Percentiles rank a stretch among this genome's conserved stretches.
These are phyloP conservation scores for Drosophila santomea DNA, from an alignment of 1,140 invertebrate species.

Conservation along the genomic window DNA sequence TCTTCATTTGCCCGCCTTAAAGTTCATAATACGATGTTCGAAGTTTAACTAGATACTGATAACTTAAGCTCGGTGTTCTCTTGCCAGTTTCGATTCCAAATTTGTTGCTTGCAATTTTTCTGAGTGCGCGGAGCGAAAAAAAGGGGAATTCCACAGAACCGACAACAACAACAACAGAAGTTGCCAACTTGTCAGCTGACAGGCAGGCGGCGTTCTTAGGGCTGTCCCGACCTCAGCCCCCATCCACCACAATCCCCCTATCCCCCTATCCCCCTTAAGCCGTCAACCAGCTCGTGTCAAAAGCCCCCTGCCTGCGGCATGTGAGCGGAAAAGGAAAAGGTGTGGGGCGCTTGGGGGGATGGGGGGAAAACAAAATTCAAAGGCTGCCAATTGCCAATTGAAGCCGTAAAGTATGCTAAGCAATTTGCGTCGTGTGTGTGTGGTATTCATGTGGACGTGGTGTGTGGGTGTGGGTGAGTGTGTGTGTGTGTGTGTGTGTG, in stretches of 20 bases:
- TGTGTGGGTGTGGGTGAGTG: not conserved
- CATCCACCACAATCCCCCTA: too few species aligned
- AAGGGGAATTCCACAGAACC: slow-evolving; percentile 27
- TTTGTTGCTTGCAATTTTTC: not conserved
- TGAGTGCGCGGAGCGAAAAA: not conserved
- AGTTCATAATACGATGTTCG: too few species aligned
- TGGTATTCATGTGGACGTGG: not conserved
- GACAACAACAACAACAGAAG: slow-evolving; percentile 50
- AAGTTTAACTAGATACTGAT: too few species aligned
- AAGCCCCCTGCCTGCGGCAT: slow-evolving; percentile 6
- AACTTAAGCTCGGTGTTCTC: too few species aligned
- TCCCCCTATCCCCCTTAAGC: not conserved
- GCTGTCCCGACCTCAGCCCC: not conserved
- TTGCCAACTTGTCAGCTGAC: slow-evolving; percentile 76
- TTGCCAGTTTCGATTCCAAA: not conserved
- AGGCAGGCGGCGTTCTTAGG: slow-evolving; percentile 65
- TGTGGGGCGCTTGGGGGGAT: too few species aligned
- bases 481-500: not conserved
- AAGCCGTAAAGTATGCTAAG: slow-evolving; percentile 82
- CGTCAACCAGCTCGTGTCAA: slow-evolving; percentile 48
- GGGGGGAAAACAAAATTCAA: slow-evolving; percentile 63
- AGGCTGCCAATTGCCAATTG: slow-evolving; percentile 82
- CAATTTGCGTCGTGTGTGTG: slow-evolving; percentile 62
- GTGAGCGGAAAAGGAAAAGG: not conserved
- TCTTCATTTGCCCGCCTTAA: too few species aligned